Evolutionary conservation across 2,888 invertebrate species (phyloP).

Genomic region (Isotomurus palustris): DNA sequence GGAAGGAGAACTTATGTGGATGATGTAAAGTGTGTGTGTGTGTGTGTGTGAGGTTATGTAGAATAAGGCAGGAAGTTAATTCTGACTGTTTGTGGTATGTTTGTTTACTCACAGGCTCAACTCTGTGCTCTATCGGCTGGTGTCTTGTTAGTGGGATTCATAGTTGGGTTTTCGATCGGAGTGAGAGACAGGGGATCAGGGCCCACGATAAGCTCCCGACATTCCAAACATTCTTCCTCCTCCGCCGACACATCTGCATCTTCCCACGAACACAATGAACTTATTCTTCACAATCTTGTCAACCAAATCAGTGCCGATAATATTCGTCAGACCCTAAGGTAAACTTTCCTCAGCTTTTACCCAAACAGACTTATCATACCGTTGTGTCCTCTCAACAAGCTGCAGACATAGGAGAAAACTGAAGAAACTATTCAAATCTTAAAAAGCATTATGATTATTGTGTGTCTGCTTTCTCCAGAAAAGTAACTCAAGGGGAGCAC

Average conservation of each 20-base stretch:
- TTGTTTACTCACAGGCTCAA: constrained; percentile 32
- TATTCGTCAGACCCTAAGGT: constrained; percentile 43
- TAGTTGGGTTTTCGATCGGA: constrained; percentile 39
- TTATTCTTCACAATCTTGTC: constrained; percentile 38
- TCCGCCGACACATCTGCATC: constrained; percentile 6
- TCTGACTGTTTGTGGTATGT: neutral
- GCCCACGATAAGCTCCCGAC: constrained; percentile 9
- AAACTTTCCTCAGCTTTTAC: no score
- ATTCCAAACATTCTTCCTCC: constrained; percentile 23
- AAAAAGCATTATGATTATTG: neutral
- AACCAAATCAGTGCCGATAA: constrained; percentile 42
- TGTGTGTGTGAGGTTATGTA: no score
- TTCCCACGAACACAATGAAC: constrained; percentile 39
- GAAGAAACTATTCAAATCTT: neutral
- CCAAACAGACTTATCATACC: no score
- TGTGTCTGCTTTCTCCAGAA: constrained; percentile 22
- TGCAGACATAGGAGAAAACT: no score
- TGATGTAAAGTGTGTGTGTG: no score
- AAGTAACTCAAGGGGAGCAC: constrained; percentile 45
- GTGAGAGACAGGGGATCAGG: constrained; percentile 25
- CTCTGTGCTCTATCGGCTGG: constrained; percentile 37
- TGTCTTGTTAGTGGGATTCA: constrained; percentile 41
- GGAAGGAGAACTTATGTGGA: no score
- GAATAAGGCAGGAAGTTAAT: no score
- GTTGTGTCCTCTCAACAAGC: no score